Evolutionary conservation across 2,113 vertebrate genomes (phyloP).

Genomic region (Echinops telfairi): DNA sequence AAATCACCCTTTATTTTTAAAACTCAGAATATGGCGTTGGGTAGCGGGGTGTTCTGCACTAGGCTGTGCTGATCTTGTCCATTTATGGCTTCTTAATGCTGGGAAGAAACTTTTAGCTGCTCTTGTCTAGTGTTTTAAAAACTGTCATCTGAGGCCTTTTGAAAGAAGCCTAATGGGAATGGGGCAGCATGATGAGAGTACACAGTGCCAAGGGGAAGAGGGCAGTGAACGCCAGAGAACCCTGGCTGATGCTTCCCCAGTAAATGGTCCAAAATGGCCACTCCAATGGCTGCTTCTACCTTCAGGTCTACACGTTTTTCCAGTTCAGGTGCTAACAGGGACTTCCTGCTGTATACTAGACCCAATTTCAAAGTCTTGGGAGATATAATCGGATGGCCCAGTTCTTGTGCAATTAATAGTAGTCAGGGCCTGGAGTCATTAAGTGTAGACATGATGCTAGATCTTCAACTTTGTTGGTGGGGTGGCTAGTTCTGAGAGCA

Average conservation of each 20-base stretch:
- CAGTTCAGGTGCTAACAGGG: not conserved
- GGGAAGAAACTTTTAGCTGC: slow-evolving; percentile 13
- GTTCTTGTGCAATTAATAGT: not conserved
- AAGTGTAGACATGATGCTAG: not conserved
- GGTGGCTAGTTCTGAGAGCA: not conserved
- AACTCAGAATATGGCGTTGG: not conserved
- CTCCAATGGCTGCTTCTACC: not conserved
- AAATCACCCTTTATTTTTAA: not conserved
- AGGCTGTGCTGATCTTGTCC: not conserved
- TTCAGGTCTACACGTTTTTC: not conserved
- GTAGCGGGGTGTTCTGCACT: not conserved
- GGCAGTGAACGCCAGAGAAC: accelerated
- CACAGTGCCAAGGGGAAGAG: not conserved
- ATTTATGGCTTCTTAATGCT: not conserved
- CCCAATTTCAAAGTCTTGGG: not conserved
- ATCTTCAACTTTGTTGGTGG: accelerated
- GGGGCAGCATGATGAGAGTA: too few species aligned
- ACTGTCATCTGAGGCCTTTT: not conserved
- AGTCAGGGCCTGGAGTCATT: not conserved
- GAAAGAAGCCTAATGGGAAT: not conserved
- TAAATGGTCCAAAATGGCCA: not conserved
- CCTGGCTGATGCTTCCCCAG: not conserved
- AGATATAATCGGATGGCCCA: not conserved
- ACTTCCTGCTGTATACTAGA: not conserved
- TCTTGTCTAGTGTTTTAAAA: not conserved